Evolutionary conservation across 1,140 invertebrate species (phyloP).

Genomic region (Aradophagus sp.): DNA sequence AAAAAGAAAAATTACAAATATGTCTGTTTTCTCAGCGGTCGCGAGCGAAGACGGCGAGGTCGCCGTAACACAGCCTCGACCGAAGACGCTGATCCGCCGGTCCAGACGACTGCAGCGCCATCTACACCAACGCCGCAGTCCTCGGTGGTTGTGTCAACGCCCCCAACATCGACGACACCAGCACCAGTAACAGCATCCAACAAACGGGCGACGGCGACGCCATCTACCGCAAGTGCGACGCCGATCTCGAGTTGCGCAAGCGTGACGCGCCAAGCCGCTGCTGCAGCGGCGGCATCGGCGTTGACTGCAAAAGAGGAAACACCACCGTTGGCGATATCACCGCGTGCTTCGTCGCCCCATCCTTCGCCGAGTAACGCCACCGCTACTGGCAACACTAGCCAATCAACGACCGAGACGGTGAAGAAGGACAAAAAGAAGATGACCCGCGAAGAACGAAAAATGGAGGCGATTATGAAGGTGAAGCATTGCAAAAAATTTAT

Average conservation of each 20-base stretch:
- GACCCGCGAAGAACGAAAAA: slow-evolving; percentile 95
- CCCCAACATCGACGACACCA: slow-evolving; percentile 11
- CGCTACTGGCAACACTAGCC: slow-evolving; percentile 54
- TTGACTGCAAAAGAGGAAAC: slow-evolving; percentile 38
- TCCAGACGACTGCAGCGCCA: not conserved
- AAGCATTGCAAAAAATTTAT: too few species aligned
- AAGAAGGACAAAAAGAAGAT: slow-evolving; percentile 79
- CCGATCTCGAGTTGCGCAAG: slow-evolving; percentile 9
- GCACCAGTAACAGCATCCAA: slow-evolving; percentile 55
- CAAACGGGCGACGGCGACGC: slow-evolving; percentile 61
- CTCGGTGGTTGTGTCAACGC: slow-evolving; percentile 59
- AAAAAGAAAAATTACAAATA: too few species aligned
- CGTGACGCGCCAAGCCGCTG: slow-evolving; percentile 57
- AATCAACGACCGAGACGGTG: slow-evolving; percentile 66
- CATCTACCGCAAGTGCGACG: slow-evolving; percentile 7
- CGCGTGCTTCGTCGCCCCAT: slow-evolving; percentile 64
- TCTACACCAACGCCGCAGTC: slow-evolving; percentile 32
- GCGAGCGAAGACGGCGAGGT: slow-evolving; percentile 69
- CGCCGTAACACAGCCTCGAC: slow-evolving; percentile 66
- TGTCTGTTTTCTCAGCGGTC: too few species aligned
- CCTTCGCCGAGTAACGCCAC: too few species aligned
- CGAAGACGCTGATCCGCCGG: slow-evolving; percentile 54
- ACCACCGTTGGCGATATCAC: slow-evolving; percentile 65
- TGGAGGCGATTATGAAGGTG: slow-evolving; percentile 96
- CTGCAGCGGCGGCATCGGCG: slow-evolving; percentile 3